phyloP scores from a whole-genome alignment of 2,113 vertebrate species.

The Microcebus griseorufus region DNA sequence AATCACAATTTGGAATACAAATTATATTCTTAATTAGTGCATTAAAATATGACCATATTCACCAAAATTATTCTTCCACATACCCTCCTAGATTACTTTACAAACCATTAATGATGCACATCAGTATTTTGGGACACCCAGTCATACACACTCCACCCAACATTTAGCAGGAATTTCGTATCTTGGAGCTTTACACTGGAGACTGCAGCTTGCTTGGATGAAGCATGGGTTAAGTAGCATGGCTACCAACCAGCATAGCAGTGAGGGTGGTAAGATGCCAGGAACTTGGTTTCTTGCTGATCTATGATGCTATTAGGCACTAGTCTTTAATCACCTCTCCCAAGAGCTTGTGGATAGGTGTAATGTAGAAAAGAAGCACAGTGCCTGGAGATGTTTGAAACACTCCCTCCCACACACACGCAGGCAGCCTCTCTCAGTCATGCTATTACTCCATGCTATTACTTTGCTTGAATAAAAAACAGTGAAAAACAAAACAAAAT shows the following conservation, averaged over 20 bases:
- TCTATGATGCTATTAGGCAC: slow-evolving; percentile 11
- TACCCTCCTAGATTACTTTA: background rate
- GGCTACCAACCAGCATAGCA: background rate
- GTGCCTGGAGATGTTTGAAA: slow-evolving; percentile 39
- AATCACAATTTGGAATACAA: background rate
- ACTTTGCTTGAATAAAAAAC: slow-evolving; percentile 47
- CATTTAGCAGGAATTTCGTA: background rate
- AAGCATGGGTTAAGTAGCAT: background rate
- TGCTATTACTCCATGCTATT: slow-evolving; percentile 13
- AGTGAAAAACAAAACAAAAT: background rate
- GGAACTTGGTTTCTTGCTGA: slow-evolving; percentile 8
- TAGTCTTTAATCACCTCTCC: slow-evolving; percentile 21
- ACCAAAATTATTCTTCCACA: background rate
- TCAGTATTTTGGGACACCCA: background rate
- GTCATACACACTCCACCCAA: background rate
- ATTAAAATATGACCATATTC: background rate
- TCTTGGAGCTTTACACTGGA: background rate
- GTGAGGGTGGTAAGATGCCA: background rate
- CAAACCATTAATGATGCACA: background rate
- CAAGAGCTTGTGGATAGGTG: slow-evolving; percentile 26
- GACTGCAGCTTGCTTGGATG: background rate
- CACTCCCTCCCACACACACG: background rate
- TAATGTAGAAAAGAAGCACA: slow-evolving; percentile 39
- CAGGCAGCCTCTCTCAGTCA: background rate
- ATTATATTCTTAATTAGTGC: background rate